phyloP scores from a whole-genome alignment of 1,140 invertebrate genomes.

The Cherax destructor region DNA sequence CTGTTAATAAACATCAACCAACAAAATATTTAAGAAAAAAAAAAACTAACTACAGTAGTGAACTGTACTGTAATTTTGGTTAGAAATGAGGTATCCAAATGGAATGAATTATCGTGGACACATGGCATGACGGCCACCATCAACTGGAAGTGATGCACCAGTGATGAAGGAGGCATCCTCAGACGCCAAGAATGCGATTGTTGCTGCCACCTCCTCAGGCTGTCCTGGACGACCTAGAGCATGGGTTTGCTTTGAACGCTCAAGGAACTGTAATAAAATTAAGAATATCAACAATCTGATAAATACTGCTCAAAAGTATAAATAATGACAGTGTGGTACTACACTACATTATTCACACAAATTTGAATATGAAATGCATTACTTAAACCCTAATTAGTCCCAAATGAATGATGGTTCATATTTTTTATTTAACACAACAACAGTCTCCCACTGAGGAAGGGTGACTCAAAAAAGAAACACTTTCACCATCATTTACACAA shows the following conservation, averaged over 20 bases:
- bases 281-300: background rate
- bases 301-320: background rate
- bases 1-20: background rate
- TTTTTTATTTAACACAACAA: too few relatives aligned
- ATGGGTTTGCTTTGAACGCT: conserved; percentile 85
- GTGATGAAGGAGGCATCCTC: conserved; percentile 88
- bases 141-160: conserved; percentile 86
- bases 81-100: too few relatives aligned
- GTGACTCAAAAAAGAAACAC: too few relatives aligned
- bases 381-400: too few relatives aligned
- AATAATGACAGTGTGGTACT: background rate
- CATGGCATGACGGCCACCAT: conserved; percentile 88
- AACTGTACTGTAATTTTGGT: too few relatives aligned
- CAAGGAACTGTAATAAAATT: conserved; percentile 78
- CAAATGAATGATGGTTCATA: too few relatives aligned
- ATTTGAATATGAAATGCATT: too few relatives aligned
- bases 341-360: background rate
- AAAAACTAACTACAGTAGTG: background rate
- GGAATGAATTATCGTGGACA: conserved; percentile 73
- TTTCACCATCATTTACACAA: too few relatives aligned
- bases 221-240: conserved; percentile 86
- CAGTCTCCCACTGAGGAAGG: too few relatives aligned
- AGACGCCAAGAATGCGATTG: conserved; percentile 91
- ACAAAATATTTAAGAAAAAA: background rate
- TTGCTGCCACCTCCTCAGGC: conserved; percentile 85